Evolutionary conservation across 2,113 vertebrate species (phyloP).

Genomic region (Saimiri boliviensis): DNA sequence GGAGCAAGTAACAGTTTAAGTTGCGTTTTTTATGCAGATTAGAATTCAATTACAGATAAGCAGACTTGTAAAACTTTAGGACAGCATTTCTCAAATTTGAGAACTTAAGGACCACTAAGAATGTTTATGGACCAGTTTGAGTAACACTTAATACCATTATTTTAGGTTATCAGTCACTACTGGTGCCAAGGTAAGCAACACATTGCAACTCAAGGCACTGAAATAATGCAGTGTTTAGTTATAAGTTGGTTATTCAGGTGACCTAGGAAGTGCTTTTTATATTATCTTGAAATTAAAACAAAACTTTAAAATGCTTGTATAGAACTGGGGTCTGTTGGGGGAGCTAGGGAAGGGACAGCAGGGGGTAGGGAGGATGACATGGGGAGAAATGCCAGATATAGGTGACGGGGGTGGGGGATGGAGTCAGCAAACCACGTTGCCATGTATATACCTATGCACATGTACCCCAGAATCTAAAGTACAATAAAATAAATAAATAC

Average conservation of each 20-base stretch:
- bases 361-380: no score
- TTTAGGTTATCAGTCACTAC: background rate
- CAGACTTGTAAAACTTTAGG: background rate
- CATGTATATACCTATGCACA: no score
- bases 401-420: no score
- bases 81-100: background rate
- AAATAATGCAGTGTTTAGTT: constrained; percentile 3
- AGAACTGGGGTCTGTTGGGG: no score
- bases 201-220: background rate
- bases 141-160: background rate
- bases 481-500: no score
- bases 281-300: background rate
- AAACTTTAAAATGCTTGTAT: background rate
- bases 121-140: background rate
- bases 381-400: no score
- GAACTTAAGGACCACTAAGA: background rate
- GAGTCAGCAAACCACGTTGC: no score
- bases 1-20: background rate
- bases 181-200: background rate
- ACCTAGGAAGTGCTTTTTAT: background rate
- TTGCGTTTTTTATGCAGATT: background rate
- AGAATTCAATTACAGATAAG: background rate
- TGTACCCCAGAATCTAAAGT: no score
- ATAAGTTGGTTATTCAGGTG: background rate
- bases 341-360: no score